phyloP scores from a whole-genome alignment of 2,888 invertebrate species.

The Drosophila gaucha region DNA sequence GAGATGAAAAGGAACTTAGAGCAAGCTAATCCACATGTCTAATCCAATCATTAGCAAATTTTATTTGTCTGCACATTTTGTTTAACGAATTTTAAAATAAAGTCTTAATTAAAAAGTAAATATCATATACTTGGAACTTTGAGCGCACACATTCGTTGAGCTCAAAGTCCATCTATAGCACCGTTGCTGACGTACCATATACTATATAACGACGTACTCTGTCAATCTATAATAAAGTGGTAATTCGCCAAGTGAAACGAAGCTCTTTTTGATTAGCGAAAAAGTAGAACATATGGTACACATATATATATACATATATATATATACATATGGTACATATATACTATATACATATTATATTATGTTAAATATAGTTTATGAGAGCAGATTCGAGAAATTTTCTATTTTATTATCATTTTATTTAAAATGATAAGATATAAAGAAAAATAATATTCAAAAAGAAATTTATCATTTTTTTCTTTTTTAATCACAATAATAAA shows the following conservation, averaged over 20 bases:
- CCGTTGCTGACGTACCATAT: background rate
- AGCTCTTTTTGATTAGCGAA: background rate
- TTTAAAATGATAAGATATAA: too few relatives aligned
- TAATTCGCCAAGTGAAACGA: background rate
- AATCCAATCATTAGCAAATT: constrained; percentile 17
- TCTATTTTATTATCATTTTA: too few relatives aligned
- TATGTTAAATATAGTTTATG: background rate
- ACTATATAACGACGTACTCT: background rate
- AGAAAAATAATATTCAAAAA: too few relatives aligned
- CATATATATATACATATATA: too few relatives aligned
- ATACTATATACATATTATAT: too few relatives aligned
- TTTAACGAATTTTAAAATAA: constrained; percentile 22
- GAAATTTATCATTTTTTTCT: too few relatives aligned
- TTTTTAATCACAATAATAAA: too few relatives aligned
- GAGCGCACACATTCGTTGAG: background rate
- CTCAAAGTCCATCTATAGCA: constrained; percentile 3
- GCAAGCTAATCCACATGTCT: background rate
- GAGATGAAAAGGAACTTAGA: background rate
- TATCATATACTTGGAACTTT: background rate
- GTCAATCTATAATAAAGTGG: background rate
- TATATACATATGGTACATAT: too few relatives aligned
- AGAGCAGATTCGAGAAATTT: too few relatives aligned
- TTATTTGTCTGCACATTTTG: constrained; percentile 4
- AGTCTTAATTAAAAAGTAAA: background rate
- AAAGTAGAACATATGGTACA: too few relatives aligned